Percentiles rank a stretch among this genome's conserved stretches.
Evolutionary conservation across 2,113 vertebrate species (phyloP).

Genomic region (Atlantisia rogersi): DNA sequence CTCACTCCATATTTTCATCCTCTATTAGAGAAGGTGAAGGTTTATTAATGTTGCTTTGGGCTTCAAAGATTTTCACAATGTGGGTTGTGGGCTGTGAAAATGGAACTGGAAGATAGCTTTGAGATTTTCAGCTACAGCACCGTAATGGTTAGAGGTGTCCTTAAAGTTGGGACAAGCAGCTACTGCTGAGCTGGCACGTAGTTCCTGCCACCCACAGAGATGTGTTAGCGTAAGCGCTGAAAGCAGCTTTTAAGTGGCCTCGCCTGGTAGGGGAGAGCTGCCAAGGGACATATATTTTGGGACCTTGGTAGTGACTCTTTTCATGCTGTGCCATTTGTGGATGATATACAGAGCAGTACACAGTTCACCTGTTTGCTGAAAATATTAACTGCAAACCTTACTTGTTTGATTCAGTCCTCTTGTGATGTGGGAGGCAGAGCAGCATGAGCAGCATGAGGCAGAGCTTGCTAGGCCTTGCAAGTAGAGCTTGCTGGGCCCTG

Average conservation of each 20-base stretch:
- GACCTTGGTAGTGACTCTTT: not conserved
- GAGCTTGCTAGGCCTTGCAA: no score
- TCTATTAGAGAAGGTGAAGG: not conserved
- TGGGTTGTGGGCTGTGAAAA: not conserved
- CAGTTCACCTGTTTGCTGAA: not conserved
- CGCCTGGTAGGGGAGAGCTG: not conserved
- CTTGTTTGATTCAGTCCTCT: not conserved
- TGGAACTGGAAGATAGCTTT: not conserved
- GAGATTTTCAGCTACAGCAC: not conserved
- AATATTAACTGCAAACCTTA: not conserved
- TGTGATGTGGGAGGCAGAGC: fast-evolving
- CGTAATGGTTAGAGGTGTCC: not conserved
- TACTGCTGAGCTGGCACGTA: not conserved
- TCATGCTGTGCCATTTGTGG: not conserved
- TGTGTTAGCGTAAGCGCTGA: not conserved
- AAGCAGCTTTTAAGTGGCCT: not conserved
- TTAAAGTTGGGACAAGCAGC: not conserved
- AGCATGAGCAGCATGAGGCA: no score
- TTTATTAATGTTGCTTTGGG: not conserved
- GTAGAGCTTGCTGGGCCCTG: not conserved
- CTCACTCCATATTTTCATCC: not conserved
- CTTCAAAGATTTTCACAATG: not conserved
- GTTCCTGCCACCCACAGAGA: not conserved
- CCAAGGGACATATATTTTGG: not conserved
- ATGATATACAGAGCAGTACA: not conserved